phyloP scores from a whole-genome alignment of 92 coral and sea anemone species.

The Anthopleura xanthogrammica region DNA sequence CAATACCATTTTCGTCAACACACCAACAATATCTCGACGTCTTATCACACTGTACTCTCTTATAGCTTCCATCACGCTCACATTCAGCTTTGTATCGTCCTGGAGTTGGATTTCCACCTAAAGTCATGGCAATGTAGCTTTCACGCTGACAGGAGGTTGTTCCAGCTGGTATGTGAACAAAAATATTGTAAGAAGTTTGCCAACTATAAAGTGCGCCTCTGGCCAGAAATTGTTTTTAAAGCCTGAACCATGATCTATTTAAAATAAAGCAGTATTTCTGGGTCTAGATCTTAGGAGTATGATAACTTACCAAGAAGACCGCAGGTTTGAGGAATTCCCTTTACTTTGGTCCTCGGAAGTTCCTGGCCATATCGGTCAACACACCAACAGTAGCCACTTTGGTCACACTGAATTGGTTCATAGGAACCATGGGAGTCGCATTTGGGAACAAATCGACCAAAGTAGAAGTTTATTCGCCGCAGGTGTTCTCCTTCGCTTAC shows the following conservation, averaged over 20 bases:
- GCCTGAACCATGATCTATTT: no score
- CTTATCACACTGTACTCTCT: conserved; percentile 58
- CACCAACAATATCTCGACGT: conserved; percentile 72
- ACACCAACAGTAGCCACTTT: conserved; percentile 84
- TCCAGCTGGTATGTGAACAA: conserved; percentile 51
- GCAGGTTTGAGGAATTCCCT: conserved; percentile 51
- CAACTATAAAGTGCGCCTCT: no score
- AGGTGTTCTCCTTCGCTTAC: conserved; percentile 45
- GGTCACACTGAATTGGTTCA: conserved; percentile 73
- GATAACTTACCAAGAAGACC: conserved; percentile 36
- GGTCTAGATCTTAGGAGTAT: no score
- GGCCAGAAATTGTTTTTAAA: no score
- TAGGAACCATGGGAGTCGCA: conserved; percentile 75
- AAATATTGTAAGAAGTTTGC: not conserved
- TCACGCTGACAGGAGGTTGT: conserved; percentile 71
- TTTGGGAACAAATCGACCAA: conserved; percentile 66
- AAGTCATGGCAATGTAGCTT: conserved; percentile 70
- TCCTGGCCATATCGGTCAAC: conserved; percentile 87
- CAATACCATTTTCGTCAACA: conserved; percentile 63
- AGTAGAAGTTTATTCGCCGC: conserved; percentile 36
- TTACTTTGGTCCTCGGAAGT: conserved; percentile 78
- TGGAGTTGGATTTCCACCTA: conserved; percentile 56
- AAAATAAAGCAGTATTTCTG: no score
- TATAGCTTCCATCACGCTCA: conserved; percentile 61
- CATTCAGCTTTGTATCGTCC: conserved; percentile 58